Base-by-base conservation (phyloP, 2,113 vertebrate species). In the Perca fluviatilis region DNA sequence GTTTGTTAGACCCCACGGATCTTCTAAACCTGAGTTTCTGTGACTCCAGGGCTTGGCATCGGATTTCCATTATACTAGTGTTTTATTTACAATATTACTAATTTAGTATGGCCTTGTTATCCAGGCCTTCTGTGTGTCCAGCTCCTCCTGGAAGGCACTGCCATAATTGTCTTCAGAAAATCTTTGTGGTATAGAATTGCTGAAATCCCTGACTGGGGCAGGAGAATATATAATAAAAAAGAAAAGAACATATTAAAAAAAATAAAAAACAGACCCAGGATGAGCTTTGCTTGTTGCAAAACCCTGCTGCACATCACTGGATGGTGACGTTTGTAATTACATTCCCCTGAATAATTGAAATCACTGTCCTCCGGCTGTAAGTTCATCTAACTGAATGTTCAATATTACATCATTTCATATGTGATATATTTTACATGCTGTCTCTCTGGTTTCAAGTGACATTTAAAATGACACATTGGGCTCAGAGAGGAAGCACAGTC, bases 241-340 rank as follows among this genome's bases (percentile, higher is more conserved):
- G 92, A 94, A 93, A 94, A 94, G 94, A 90, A 89, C 86, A 90
- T n/a, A n/a, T n/a, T 27, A 30, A 93, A 91, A 90, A 93, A 91
- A 87, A 93, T 93, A 93, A 94, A 94, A 94, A 90, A 89, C 86
- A 90, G 78, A 90, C 87, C 89, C 83, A 63, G 87, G 90, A 89
- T 91, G 86, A 92, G 91, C 91, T 93, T 93, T 91, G 91, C 93
- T 94, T 69, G 88, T 93, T 91, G 94, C 93, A 84, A 93, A 91
- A 88, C 76, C 43, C 74, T 16, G 79, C 80, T 67, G 80, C 77
- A 74, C 68, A 56, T 60, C 13, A 71, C 87, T 84, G 80, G 79
- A 84, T 84, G 86, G 79, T 50, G 79, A 79, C 84, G 82, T 79
- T 80, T 88, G 86, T 90, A 94, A 95, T 95, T 92, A 94, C 88